phyloP scores from a whole-genome alignment of 2,888 invertebrate species.

The Lasioglossum calceatum region DNA sequence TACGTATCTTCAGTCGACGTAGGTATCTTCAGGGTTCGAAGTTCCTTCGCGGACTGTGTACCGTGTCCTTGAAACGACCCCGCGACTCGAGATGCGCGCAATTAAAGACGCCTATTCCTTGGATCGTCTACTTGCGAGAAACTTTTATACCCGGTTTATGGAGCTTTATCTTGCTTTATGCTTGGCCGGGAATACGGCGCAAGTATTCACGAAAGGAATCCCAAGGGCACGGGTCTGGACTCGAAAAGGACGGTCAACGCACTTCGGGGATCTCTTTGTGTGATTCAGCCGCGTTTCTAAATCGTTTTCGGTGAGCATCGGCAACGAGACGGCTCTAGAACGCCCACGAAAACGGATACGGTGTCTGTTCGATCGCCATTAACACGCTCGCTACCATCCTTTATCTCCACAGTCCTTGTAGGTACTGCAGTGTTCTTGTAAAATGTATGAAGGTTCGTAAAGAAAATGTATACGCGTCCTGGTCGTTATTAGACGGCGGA shows the following conservation, averaged over 20 bases:
- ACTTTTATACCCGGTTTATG: slow-evolving; percentile 49
- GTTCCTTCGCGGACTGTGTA: background rate
- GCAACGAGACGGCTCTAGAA: slow-evolving; percentile 32
- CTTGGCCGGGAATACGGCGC: slow-evolving; percentile 32
- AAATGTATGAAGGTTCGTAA: background rate
- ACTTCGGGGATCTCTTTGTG: slow-evolving; percentile 66
- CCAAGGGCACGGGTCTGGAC: slow-evolving; percentile 64
- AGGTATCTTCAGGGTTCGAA: background rate
- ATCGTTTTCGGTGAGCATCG: slow-evolving; percentile 61
- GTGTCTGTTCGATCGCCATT: background rate
- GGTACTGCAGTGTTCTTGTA: background rate
- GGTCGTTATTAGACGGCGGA: background rate
- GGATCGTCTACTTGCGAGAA: slow-evolving; percentile 35
- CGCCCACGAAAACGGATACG: slow-evolving; percentile 39
- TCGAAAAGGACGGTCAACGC: slow-evolving; percentile 74
- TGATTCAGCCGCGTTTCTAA: slow-evolving; percentile 63
- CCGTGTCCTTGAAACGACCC: slow-evolving; percentile 32
- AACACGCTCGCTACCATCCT: slow-evolving; percentile 4
- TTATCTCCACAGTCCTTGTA: background rate
- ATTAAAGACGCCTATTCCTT: slow-evolving; percentile 55
- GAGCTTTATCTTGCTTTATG: slow-evolving; percentile 68
- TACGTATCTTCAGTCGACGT: too few species aligned
- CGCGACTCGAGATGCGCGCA: slow-evolving; percentile 9
- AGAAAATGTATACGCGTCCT: background rate
- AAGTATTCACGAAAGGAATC: slow-evolving; percentile 68